Evolutionary conservation across 2,113 vertebrate species (phyloP).

Genomic region (Lepisosteus osseus): DNA sequence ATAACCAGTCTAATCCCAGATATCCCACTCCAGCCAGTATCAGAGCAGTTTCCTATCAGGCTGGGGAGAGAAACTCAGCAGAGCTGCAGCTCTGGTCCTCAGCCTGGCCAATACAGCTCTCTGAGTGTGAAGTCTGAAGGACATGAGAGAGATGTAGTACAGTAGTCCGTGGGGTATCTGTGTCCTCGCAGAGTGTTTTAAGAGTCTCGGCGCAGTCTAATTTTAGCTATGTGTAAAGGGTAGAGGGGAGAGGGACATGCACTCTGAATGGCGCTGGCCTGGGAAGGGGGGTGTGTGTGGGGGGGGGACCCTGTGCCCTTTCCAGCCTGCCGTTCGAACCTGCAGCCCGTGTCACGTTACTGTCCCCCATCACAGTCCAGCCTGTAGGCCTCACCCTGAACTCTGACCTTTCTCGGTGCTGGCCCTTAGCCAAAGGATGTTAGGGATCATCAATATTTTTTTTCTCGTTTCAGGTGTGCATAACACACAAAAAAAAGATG

Average conservation of each 20-base stretch:
- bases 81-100: too few relatives aligned
- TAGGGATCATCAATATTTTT: background rate
- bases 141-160: too few relatives aligned
- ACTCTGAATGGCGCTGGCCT: background rate
- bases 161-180: too few relatives aligned
- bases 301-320: slow-evolving; percentile 24
- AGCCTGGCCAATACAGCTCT: too few relatives aligned
- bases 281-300: background rate
- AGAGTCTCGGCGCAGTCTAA: slow-evolving; percentile 19
- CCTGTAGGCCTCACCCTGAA: slow-evolving; percentile 2
- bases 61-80: too few relatives aligned
- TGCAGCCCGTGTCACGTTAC: slow-evolving; percentile 28
- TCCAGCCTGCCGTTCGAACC: slow-evolving; percentile 11
- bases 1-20: too few relatives aligned
- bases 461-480: background rate
- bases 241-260: background rate
- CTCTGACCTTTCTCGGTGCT: slow-evolving; percentile 32
- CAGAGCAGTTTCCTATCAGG: too few relatives aligned
- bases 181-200: too few relatives aligned
- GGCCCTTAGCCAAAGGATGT: slow-evolving; percentile 8
- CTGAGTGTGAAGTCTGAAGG: too few relatives aligned
- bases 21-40: too few relatives aligned
- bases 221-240: slow-evolving; percentile 24
- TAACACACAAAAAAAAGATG: background rate
- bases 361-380: background rate